Percentiles rank a stretch among this genome's conserved stretches.
These are phyloP conservation scores for Agapostemon virescens DNA, from an alignment of 2,888 invertebrate genomes.

Conservation along the genomic window DNA sequence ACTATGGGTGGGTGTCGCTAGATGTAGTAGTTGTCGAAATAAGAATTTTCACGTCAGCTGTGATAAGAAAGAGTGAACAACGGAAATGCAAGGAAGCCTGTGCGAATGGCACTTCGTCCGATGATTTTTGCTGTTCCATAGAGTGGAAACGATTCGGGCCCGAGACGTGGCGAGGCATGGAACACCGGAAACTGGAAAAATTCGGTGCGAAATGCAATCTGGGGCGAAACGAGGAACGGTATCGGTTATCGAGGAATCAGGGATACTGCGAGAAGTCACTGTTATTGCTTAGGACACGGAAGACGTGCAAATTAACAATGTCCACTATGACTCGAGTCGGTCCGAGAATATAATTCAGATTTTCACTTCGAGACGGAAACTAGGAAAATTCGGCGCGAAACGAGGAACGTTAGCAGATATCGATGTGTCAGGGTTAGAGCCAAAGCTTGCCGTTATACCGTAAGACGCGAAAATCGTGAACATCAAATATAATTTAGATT, in stretches of 20 bases:
- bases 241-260: neutral
- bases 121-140: slow-evolving; percentile 12
- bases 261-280: too few species aligned
- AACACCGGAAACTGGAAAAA: neutral
- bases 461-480: too few species aligned
- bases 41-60: slow-evolving; percentile 36
- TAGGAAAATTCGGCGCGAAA: too few species aligned
- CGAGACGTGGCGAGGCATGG: neutral
- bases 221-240: neutral
- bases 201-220: neutral
- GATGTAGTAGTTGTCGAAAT: slow-evolving; percentile 32
- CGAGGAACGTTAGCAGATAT: too few species aligned
- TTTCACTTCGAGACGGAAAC: too few species aligned
- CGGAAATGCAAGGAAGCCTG: neutral
- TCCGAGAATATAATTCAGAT: too few species aligned
- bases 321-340: too few species aligned
- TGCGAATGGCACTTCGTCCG: slow-evolving; percentile 30
- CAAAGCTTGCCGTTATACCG: too few species aligned
- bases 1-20: neutral
- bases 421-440: too few species aligned
- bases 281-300: too few species aligned
- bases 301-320: too few species aligned
- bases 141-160: neutral
- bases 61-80: slow-evolving; percentile 24
- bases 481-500: too few species aligned